Evolutionary conservation across 2,113 vertebrate genomes (phyloP), one percentile per base, ranked within the genome.

Genomic region (Montifringilla adamsi): DNA sequence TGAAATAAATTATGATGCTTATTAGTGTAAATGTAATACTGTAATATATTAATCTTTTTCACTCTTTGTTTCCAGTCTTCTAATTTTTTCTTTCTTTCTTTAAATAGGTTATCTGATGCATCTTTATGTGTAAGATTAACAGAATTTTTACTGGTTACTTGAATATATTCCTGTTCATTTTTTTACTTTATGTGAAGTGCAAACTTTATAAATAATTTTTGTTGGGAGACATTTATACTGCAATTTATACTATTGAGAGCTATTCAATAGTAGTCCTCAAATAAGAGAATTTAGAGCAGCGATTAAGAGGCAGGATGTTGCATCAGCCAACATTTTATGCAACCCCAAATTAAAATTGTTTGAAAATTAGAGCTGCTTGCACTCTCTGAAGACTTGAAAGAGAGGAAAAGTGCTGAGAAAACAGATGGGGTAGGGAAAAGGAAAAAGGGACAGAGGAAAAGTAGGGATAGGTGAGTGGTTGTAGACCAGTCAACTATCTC

Each of bases 391-490:
- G 8, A 46, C 26, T 64, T 68, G 22, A 47, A 82, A 90, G 35
- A 47, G 85, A 90, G 35, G 15, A 27, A 72, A 75, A 64, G 27
- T 85, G 13, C 18, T 79, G 79, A 64, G 23, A 67, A 82, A 89
- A 70, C 12, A 59, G 39, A 55, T 75, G 30, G n/a, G 17, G 11
- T 23, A 60, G 8, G 28, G 8, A 82, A 68, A 52, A 49, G 17
- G 11, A 23, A 13, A 19, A 82, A 90, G 24, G 11, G 17, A 80
- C 87, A 46, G 14, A 84, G 31, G 13, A 75, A 33, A 43, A 67
- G 13, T n/a, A 56, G 18, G 15, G 9, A 7, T 69, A 17, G 23
- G 7, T 58, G 28, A 5, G 11, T 0, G 0, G 6, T 17, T 81
- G 31, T 31, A 64, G 44, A 49, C n/a, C 31, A 56, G 21, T 69